A percentile compares a stretch with the other conserved stretches of the same genome.
Conservation (phyloP, 1,140 invertebrate species). For the Drosophila varians region DNA sequence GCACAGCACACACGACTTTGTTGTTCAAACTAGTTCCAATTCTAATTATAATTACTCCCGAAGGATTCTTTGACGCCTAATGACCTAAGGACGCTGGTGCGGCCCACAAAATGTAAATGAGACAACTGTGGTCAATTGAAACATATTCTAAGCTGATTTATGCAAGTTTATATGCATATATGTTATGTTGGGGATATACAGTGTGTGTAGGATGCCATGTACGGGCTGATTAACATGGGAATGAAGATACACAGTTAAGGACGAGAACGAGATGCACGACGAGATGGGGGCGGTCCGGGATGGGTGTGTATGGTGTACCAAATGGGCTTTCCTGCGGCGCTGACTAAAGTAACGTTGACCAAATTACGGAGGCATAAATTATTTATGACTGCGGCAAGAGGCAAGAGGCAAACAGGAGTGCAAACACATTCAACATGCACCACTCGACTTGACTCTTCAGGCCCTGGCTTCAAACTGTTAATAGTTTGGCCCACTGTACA, state of each 20-base stretch:
- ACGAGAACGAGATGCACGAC: constrained; percentile 4
- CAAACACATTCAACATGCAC: constrained; percentile 48
- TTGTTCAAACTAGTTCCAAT: constrained; percentile 27
- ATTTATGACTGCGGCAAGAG: constrained; percentile 72
- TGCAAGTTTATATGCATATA: constrained; percentile 27
- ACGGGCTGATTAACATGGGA: constrained; percentile 67
- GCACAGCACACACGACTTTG: constrained; percentile 21
- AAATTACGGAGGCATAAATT: constrained; percentile 78
- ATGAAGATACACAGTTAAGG: constrained; percentile 71
- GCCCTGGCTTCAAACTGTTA: constrained; percentile 23
- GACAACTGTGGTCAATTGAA: constrained; percentile 54
- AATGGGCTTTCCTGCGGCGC: constrained; percentile 11
- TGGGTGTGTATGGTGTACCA: not conserved
- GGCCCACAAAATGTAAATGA: constrained; percentile 46
- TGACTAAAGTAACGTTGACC: constrained; percentile 63
- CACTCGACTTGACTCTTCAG: constrained; percentile 29
- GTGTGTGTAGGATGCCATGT: constrained; percentile 4
- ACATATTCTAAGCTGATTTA: constrained; percentile 66
- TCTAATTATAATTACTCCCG: constrained; percentile 63
- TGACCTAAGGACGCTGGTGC: constrained; percentile 37
- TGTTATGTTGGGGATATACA: not conserved
- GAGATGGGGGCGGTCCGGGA: constrained; percentile 1
- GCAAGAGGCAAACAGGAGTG: constrained; percentile 53
- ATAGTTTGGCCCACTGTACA: constrained; percentile 20
- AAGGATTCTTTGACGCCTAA: constrained; percentile 33